These are phyloP conservation scores for Phalloptychus januarius DNA, from an alignment of 2,797 vertebrate species.

Conservation along the genomic window DNA sequence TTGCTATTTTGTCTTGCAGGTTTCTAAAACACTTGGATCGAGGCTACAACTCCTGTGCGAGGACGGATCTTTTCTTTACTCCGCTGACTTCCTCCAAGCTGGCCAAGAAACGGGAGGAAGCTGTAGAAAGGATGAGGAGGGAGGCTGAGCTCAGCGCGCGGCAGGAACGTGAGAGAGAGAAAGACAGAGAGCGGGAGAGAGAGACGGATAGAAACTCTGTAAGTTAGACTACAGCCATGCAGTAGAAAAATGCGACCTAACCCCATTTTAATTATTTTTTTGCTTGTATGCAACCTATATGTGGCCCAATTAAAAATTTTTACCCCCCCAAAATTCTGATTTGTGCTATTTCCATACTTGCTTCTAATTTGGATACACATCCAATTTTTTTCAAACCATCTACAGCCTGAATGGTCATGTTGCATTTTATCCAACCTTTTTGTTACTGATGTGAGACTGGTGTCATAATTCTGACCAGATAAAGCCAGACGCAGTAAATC, in stretches of 20 bases:
- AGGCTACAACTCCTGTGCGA: conserved; percentile 94
- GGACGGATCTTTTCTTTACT: conserved; percentile 95
- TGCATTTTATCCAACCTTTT: too few relatives aligned
- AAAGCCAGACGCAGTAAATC: too few relatives aligned
- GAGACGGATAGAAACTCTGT: conserved; percentile 89
- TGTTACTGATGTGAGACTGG: too few relatives aligned
- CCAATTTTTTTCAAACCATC: too few relatives aligned
- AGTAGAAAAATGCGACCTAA: too few relatives aligned
- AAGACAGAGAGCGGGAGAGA: conserved; percentile 88
- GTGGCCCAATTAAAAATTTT: too few relatives aligned
- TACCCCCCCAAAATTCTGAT: too few relatives aligned
- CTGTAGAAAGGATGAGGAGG: conserved; percentile 88
- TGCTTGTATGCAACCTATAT: too few relatives aligned
- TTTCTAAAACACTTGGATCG: conserved; percentile 97
- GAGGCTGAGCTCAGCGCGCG: conserved; percentile 92
- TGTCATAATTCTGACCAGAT: too few relatives aligned
- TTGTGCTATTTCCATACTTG: too few relatives aligned
- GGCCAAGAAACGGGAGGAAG: conserved; percentile 97
- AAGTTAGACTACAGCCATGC: conserved; percentile 58
- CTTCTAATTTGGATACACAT: neutral
- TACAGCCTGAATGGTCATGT: too few relatives aligned
- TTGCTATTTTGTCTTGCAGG: conserved; percentile 70
- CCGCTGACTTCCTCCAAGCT: conserved; percentile 94
- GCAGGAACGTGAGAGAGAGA: conserved; percentile 93
- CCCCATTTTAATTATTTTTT: too few relatives aligned